Evolutionary conservation across 1,140 invertebrate species (phyloP), one percentile per base, ranked within the genome.

Genomic region (Listronotus oregonensis): DNA sequence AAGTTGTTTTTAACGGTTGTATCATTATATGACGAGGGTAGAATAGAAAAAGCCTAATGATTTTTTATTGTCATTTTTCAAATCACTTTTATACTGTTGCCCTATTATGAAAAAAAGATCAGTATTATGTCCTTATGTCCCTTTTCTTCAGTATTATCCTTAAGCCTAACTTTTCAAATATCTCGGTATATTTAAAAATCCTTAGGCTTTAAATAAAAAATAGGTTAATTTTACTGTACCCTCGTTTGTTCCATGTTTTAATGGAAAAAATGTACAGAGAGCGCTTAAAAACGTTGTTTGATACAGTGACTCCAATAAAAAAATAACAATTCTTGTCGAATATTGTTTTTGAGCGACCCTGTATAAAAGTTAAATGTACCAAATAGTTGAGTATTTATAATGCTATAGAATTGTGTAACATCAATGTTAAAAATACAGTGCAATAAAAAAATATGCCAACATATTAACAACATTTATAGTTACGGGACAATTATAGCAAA

Each of bases 181-280:
- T 47, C 44, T 17, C 44, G 9, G 44, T 27, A 17, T 27, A 27
- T 47, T 27, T 47, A 47, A 47, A 47, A 17, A 47, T 47, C 6
- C 11, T 31, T 5, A 37, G 21, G 15, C 4, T 21, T 31, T 15
- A 31, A 51, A 37, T 31, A 14, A 14, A 15, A 14, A 7, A 8
- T 44, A 7, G 0, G 14, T 15, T 15, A 2, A 3, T 44, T 15
- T 27, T n/a, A 17, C 15, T 12, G 32, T 39, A 31, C 32, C 17
- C 40, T 14, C 15, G 34, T 46, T 21, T 11, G 15, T 43, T 66
- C 64, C 64, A 66, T 66, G 64, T 66, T 66, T 58, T 66, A 66
- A 52, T 66, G 64, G 64, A 64, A 39, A 11, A 27, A 6, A 1
- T 1, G 3, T 49, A 49, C 46, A 11, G 18, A 17, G 18, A 3